Evolutionary conservation across 2,797 vertebrate genomes (phyloP).

Genomic region (Semaprochilodus insignis): DNA sequence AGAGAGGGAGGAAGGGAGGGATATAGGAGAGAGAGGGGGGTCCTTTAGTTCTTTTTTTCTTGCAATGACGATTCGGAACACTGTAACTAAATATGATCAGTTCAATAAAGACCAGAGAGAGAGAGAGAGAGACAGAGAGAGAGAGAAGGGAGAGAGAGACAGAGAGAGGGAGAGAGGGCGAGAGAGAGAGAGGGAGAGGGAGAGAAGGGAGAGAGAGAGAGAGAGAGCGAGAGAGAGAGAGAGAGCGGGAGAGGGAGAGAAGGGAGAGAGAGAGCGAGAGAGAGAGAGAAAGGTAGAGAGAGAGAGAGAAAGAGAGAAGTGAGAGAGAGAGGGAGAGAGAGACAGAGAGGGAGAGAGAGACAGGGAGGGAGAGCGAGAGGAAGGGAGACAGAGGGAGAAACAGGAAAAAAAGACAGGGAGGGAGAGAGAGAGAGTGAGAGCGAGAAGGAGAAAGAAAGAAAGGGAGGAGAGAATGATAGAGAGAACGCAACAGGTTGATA

Average conservation of each 20-base stretch:
- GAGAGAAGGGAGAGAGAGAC: neutral
- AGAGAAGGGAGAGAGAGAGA: neutral
- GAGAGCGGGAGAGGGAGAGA: neutral
- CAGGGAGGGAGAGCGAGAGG: neutral
- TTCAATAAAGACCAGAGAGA: neutral
- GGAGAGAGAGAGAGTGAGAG: conserved; percentile 17
- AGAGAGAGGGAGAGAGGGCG: conserved; percentile 21
- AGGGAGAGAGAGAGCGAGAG: conserved; percentile 16
- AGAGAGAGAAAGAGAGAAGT: neutral
- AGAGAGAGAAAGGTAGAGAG: neutral
- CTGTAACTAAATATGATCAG: no score
- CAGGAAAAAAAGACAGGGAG: neutral
- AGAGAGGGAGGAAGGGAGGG: conserved; percentile 1
- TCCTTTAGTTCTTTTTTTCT: no score
- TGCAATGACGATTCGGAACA: no score
- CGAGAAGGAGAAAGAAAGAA: neutral
- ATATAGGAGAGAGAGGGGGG: neutral
- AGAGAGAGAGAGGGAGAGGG: neutral
- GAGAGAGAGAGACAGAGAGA: conserved; percentile 12
- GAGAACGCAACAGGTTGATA: conserved; percentile 39
- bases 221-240: neutral
- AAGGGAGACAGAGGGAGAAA: neutral
- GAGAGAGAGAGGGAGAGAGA: conserved; percentile 13
- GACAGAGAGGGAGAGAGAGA: neutral
- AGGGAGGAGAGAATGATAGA: neutral